These are phyloP conservation scores for Sinocyclocheilus grahami DNA, from an alignment of 2,113 vertebrate species.

Conservation along the genomic window DNA sequence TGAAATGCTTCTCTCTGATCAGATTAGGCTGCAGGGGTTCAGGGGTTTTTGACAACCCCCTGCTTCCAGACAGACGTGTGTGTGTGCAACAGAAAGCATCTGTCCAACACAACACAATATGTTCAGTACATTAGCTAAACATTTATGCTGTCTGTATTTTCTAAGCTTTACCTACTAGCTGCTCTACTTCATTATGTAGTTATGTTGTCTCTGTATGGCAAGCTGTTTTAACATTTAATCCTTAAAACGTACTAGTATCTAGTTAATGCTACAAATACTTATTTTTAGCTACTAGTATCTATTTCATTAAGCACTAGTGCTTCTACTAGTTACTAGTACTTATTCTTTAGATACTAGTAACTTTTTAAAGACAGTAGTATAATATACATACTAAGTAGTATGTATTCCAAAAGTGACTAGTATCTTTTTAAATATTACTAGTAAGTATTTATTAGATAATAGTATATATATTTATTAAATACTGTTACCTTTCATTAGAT, in stretches of 20 bases:
- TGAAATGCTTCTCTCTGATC: conserved; percentile 66
- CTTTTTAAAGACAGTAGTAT: too few relatives aligned
- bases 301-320: not conserved
- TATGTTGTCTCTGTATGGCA: not conserved
- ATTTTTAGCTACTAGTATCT: too few relatives aligned
- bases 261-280: not conserved
- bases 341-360: too few relatives aligned
- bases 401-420: too few relatives aligned
- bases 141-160: conserved; percentile 5
- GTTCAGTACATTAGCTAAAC: conserved; percentile 24
- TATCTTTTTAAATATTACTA: too few relatives aligned
- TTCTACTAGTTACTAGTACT: not conserved
- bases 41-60: conserved; percentile 52
- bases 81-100: conserved; percentile 20
- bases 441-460: too few relatives aligned
- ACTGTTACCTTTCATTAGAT: too few relatives aligned
- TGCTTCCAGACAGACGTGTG: conserved; percentile 27
- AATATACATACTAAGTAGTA: too few relatives aligned
- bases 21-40: conserved; percentile 65
- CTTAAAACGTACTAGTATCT: not conserved
- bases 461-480: too few relatives aligned
- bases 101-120: conserved; percentile 37
- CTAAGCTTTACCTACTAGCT: not conserved
- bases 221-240: not conserved
- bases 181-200: not conserved